Percentiles rank a stretch among this genome's conserved stretches.
Conservation (phyloP, 2,888 invertebrate genomes). For the Hirtodrosophila alboralis region DNA sequence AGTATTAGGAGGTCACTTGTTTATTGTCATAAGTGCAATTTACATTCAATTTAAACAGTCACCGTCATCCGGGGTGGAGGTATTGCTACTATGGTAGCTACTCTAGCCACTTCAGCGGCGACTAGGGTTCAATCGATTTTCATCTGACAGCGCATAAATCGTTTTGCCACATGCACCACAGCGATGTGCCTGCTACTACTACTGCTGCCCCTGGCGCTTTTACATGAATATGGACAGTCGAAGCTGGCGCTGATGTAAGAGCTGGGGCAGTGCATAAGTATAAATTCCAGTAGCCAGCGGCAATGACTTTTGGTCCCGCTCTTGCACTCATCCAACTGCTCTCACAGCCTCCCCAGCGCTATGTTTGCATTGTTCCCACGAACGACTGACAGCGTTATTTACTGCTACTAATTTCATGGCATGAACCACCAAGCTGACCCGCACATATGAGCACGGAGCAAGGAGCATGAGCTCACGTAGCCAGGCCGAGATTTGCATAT, state of each 20-base stretch:
- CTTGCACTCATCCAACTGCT: too few species aligned
- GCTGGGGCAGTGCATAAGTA: constrained; percentile 47
- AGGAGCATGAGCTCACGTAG: constrained; percentile 16
- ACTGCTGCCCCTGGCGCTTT: too few species aligned
- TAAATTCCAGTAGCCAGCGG: constrained; percentile 59
- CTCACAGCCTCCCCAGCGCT: too few species aligned
- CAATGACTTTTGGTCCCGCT: constrained; percentile 66
- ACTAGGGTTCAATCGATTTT: constrained; percentile 79
- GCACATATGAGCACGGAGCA: too few species aligned
- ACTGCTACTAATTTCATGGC: constrained; percentile 53
- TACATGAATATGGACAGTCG: too few species aligned
- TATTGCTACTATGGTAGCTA: constrained; percentile 12
- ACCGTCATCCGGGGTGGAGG: constrained; percentile 17
- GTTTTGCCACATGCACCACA: constrained; percentile 48
- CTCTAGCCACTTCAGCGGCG: constrained; percentile 28
- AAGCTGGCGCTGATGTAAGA: background rate
- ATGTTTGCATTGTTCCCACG: too few species aligned
- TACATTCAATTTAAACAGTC: constrained; percentile 72
- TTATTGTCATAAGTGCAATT: constrained; percentile 75
- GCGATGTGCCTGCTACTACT: too few species aligned
- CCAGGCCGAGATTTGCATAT: constrained; percentile 68
- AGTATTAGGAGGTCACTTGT: constrained; percentile 51
- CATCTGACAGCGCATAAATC: constrained; percentile 81
- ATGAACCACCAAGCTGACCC: constrained; percentile 41
- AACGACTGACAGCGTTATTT: constrained; percentile 61